These are phyloP conservation scores for Oreortyx pictus DNA, from an alignment of 2,797 vertebrate genomes.

Conservation along the genomic window DNA sequence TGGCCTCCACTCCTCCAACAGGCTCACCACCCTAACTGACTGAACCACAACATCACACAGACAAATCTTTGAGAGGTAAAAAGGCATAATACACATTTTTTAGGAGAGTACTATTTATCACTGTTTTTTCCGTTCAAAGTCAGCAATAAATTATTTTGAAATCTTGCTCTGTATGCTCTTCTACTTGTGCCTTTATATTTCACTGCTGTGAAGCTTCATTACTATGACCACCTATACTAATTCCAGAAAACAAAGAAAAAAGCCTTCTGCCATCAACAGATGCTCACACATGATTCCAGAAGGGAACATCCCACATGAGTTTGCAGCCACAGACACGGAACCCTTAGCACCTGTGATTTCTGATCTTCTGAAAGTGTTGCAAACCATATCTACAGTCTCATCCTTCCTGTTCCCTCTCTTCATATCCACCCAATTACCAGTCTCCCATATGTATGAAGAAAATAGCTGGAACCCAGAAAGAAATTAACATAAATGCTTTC, in stretches of 20 bases:
- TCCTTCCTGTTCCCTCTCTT: not conserved
- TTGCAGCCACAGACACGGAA: not conserved
- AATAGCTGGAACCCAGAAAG: not conserved
- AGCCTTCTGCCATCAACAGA: not conserved
- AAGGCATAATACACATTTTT: not conserved
- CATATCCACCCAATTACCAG: not conserved
- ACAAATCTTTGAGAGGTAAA: not conserved
- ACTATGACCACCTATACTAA: not conserved
- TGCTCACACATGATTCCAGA: rapidly evolving
- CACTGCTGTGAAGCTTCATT: not conserved
- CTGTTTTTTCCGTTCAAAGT: not conserved
- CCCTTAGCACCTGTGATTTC: not conserved
- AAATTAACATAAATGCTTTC: not conserved
- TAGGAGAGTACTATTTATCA: not conserved
- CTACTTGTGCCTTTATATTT: not conserved
- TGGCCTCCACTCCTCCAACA: not conserved
- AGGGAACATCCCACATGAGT: not conserved
- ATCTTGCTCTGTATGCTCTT: not conserved
- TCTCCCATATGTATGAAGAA: not conserved
- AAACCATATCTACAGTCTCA: not conserved
- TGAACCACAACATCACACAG: not conserved
- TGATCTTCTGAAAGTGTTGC: not conserved
- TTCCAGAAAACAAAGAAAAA: not conserved
- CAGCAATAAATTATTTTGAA: not conserved
- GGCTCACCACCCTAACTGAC: not conserved